phyloP scores from a whole-genome alignment of 1,140 invertebrate genomes.

The Ericerus pela region DNA sequence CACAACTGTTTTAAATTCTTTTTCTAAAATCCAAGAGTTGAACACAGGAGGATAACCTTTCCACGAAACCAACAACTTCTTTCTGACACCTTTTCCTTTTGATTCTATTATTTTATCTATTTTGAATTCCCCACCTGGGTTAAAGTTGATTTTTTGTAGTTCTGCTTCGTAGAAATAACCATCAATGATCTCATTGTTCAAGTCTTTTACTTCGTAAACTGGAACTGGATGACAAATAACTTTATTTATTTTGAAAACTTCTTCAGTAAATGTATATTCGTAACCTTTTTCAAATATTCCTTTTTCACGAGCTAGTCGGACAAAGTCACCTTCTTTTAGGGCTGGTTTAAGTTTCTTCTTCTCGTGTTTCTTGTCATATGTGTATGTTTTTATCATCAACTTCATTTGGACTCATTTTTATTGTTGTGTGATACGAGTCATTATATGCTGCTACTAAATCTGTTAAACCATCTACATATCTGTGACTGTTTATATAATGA shows the following conservation, averaged over 20 bases:
- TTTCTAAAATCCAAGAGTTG: not conserved
- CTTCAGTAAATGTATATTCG: constrained; percentile 28
- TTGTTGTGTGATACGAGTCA: constrained; percentile 25
- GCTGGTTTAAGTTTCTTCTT: constrained; percentile 10
- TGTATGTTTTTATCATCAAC: not conserved
- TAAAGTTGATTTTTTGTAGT: constrained; percentile 19
- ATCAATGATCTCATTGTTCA: constrained; percentile 23
- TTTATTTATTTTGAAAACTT: constrained; percentile 27
- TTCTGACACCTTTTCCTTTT: not conserved
- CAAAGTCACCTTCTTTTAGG: constrained; percentile 21
- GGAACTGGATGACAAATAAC: constrained; percentile 21
- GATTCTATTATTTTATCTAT: not conserved
- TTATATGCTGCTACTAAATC: constrained; percentile 26
- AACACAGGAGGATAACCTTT: not conserved
- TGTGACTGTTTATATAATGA: constrained; percentile 26
- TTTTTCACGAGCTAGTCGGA: constrained; percentile 23
- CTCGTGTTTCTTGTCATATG: not conserved
- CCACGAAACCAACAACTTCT: not conserved
- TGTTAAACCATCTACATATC: not conserved
- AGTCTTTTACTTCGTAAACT: constrained; percentile 26
- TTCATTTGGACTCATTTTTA: constrained; percentile 13
- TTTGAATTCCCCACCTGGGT: not conserved
- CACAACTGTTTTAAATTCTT: not conserved
- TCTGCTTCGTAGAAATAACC: constrained; percentile 26
- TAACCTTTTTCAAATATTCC: constrained; percentile 24